Conservation (phyloP, 2,113 vertebrate species). For the Oreocharis arfaki region DNA sequence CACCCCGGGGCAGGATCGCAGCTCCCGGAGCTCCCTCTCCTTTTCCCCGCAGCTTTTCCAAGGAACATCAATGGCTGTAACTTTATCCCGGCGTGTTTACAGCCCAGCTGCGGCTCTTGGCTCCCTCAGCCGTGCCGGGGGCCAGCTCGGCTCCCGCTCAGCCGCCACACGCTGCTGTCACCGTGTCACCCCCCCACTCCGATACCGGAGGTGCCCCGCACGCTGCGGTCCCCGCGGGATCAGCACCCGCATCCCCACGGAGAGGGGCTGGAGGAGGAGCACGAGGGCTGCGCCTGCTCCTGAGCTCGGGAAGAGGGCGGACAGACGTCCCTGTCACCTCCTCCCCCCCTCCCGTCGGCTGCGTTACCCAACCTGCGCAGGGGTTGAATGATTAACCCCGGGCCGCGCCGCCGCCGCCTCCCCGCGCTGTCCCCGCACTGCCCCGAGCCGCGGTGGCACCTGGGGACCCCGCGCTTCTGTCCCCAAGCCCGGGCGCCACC, state of each 20-base stretch:
- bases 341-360: not conserved
- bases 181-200: not conserved
- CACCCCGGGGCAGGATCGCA: not conserved
- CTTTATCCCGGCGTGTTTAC: not conserved
- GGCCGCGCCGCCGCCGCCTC: not conserved
- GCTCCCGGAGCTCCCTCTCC: not conserved
- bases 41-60: not conserved
- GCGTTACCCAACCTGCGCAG: not conserved
- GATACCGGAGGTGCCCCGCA: not conserved
- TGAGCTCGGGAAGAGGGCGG: fast-evolving
- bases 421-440: not conserved
- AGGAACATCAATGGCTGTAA: slow-evolving; percentile 8
- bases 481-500: not conserved
- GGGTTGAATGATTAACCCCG: slow-evolving; percentile 42
- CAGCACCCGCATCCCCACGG: not conserved
- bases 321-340: not conserved
- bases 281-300: fast-evolving
- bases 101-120: not conserved
- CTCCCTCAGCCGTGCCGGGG: not conserved
- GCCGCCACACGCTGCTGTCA: not conserved
- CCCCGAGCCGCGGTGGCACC: not conserved
- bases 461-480: not conserved
- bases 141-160: not conserved
- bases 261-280: not conserved
- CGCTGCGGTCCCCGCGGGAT: fast-evolving